A percentile compares a stretch with the other conserved stretches of the same genome.
Evolutionary conservation across 1,140 invertebrate species (phyloP).

Genomic region (Scaptomyza hsui): DNA sequence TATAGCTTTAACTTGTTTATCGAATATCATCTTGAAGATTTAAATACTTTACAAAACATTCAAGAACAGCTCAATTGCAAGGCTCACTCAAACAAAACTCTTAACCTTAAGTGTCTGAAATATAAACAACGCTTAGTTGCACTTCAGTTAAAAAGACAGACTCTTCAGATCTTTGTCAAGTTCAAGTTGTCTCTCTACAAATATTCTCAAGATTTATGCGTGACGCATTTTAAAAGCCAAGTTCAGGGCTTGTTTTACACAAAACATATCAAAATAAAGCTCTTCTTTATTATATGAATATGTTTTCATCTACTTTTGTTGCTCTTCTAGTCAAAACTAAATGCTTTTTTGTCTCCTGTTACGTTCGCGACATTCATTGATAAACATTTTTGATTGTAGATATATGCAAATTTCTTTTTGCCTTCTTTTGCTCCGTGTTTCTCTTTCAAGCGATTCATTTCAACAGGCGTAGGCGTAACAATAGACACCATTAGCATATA

Average conservation of each 20-base stretch:
- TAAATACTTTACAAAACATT: not conserved
- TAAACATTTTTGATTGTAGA: conserved; percentile 38
- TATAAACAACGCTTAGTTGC: conserved; percentile 9
- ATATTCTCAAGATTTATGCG: conserved; percentile 1
- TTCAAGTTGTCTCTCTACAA: conserved; percentile 16
- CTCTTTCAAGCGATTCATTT: conserved; percentile 27
- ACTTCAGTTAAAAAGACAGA: conserved; percentile 11
- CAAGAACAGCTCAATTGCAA: conserved; percentile 42
- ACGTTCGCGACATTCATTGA: conserved; percentile 44
- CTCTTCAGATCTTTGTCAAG: conserved; percentile 24
- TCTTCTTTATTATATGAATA: conserved; percentile 27
- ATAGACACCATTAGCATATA: conserved; percentile 75
- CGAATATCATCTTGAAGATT: too few relatives aligned
- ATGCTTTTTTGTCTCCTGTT: conserved; percentile 41
- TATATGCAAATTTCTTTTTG: conserved; percentile 36
- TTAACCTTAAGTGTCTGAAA: conserved; percentile 38
- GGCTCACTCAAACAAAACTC: conserved; percentile 12
- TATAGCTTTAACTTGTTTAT: too few relatives aligned
- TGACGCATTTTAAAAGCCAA: not conserved
- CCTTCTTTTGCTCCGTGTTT: conserved; percentile 14
- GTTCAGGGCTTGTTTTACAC: not conserved
- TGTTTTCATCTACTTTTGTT: conserved; percentile 12
- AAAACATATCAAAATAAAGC: not conserved
- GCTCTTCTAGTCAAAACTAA: conserved; percentile 10
- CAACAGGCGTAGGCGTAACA: conserved; percentile 67